These are phyloP conservation scores for Porites rus DNA, from an alignment of 92 coral and sea anemone species.

Conservation along the genomic window DNA sequence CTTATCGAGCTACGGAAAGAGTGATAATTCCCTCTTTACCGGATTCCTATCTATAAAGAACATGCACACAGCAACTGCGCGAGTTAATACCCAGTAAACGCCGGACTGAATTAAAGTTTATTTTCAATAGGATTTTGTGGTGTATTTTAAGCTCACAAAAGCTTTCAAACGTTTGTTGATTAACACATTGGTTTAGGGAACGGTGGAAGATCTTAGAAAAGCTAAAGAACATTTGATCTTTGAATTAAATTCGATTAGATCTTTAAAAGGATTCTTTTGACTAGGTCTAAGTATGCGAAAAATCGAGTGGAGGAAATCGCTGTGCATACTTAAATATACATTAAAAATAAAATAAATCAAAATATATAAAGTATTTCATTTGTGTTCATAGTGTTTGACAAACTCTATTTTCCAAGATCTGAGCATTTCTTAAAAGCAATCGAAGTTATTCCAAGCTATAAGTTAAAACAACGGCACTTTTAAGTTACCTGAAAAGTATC, in stretches of 20 bases:
- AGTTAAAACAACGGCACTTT: constrained; percentile 21
- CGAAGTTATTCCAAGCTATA: neutral
- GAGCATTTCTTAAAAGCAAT: constrained; percentile 18
- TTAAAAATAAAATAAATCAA: no score
- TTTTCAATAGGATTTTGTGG: neutral
- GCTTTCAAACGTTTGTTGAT: constrained; percentile 5
- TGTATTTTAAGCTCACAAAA: neutral
- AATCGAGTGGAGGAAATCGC: no score
- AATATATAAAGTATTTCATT: neutral
- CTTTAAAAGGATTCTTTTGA: neutral
- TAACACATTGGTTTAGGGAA: constrained; percentile 29
- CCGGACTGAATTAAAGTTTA: neutral
- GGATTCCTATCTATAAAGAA: neutral
- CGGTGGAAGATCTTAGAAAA: constrained; percentile 3
- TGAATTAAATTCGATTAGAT: constrained; percentile 39
- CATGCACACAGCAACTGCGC: neutral
- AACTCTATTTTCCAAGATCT: neutral
- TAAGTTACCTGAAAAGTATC: constrained; percentile 56
- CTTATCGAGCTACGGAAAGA: neutral
- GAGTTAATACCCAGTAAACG: neutral
- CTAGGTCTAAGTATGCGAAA: neutral
- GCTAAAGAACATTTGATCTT: constrained; percentile 51
- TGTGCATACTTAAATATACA: no score
- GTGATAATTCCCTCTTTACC: neutral
- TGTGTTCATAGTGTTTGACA: neutral